Conservation (phyloP, 2,113 vertebrate species). For the Tragelaphus imberbis region DNA sequence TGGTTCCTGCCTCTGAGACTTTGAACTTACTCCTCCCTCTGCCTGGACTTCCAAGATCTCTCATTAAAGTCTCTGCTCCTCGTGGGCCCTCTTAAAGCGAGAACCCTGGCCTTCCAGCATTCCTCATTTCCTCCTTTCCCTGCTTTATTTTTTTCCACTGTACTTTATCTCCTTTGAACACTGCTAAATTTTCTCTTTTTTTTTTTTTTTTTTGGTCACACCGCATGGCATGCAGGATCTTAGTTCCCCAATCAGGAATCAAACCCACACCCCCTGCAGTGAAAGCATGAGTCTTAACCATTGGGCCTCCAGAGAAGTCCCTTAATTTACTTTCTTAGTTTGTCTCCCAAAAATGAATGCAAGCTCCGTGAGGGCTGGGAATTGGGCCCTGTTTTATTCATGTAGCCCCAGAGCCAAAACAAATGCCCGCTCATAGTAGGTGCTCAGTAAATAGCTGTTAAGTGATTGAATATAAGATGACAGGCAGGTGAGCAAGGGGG, state of each 20-base stretch:
- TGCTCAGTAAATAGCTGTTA: background rate
- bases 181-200: background rate
- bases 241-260: background rate
- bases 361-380: background rate
- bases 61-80: background rate
- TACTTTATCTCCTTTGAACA: background rate
- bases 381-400: background rate
- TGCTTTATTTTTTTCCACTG: background rate
- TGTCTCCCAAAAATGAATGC: background rate
- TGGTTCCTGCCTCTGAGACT: background rate
- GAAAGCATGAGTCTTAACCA: background rate
- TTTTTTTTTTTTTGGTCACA: background rate
- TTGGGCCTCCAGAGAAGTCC: background rate
- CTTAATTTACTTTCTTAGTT: background rate
- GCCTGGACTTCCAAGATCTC: background rate
- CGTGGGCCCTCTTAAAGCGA: background rate
- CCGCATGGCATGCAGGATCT: accelerated
- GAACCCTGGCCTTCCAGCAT: background rate
- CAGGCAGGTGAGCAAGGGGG: background rate
- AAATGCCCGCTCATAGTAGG: background rate
- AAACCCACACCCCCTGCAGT: background rate
- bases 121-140: background rate
- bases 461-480: background rate
- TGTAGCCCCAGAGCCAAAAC: background rate
- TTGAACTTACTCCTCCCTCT: background rate